phyloP scores from a whole-genome alignment of 2,888 invertebrate species.

The Monoplex corrugatus region DNA sequence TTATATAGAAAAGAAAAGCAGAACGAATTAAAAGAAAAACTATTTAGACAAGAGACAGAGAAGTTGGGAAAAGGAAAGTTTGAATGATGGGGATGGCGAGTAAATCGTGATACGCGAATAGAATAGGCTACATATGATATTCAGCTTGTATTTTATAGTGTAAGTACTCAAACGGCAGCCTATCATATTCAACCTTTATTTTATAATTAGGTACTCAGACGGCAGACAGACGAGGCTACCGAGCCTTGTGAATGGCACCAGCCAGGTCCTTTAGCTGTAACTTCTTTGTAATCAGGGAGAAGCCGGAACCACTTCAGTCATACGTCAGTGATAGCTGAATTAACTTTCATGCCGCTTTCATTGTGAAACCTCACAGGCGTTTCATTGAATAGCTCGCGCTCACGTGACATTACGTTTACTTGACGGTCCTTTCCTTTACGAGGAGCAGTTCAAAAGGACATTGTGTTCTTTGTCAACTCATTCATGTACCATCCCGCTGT shows the following conservation, averaged over 20 bases:
- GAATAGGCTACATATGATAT: no score
- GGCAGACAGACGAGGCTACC: no score
- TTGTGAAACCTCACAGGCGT: slow-evolving; percentile 27
- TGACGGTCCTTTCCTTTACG: not conserved
- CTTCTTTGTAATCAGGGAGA: not conserved
- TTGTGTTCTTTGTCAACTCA: not conserved
- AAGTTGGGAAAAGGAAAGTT: no score
- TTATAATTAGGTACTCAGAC: no score
- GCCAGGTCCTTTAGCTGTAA: not conserved
- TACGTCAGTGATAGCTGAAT: slow-evolving; percentile 27
- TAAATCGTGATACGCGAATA: no score
- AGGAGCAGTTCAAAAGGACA: slow-evolving; percentile 18
- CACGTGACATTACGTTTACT: slow-evolving; percentile 16
- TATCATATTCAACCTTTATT: no score
- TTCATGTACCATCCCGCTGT: not conserved
- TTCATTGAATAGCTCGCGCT: slow-evolving; percentile 22
- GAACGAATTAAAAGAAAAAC: no score
- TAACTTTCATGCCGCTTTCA: slow-evolving; percentile 27
- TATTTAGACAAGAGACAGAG: no score
- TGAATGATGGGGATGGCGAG: no score
- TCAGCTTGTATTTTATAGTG: no score
- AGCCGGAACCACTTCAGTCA: slow-evolving; percentile 7
- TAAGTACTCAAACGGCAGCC: no score
- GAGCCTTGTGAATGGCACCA: not conserved
- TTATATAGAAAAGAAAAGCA: no score